Percentiles rank a stretch among this genome's conserved stretches.
Evolutionary conservation across 2,797 vertebrate species (phyloP).

Genomic region (Acanthurus leucopareius): DNA sequence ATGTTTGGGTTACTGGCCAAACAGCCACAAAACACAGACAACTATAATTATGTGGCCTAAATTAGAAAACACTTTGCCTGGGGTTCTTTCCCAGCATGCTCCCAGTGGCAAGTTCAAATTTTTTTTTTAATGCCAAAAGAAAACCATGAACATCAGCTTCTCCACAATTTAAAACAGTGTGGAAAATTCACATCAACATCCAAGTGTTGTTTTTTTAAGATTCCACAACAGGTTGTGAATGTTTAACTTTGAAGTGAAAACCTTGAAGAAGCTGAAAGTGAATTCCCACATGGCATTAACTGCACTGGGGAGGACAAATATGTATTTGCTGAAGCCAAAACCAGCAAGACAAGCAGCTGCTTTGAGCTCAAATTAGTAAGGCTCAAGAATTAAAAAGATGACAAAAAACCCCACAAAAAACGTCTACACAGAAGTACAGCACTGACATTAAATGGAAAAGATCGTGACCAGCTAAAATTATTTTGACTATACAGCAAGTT

Average conservation of each 20-base stretch:
- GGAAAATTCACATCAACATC: not conserved
- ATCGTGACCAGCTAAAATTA: not conserved
- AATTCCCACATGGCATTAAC: not conserved
- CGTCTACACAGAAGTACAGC: not conserved
- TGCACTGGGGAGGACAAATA: not conserved
- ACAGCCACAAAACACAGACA: not conserved
- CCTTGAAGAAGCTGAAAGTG: not conserved
- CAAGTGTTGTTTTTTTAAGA: not conserved
- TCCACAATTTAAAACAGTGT: constrained; percentile 2
- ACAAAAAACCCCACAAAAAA: too few relatives aligned
- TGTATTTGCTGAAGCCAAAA: constrained; percentile 13
- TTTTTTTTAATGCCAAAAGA: constrained; percentile 18
- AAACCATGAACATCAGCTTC: constrained; percentile 12
- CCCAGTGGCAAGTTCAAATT: constrained; percentile 33
- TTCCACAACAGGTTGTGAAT: not conserved
- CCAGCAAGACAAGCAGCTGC: not conserved
- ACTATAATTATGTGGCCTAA: constrained; percentile 30
- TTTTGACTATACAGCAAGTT: not conserved
- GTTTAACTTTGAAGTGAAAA: constrained; percentile 4
- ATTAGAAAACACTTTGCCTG: constrained; percentile 23
- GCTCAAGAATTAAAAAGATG: too few relatives aligned
- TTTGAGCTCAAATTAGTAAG: constrained; percentile 23
- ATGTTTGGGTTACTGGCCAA: constrained; percentile 11
- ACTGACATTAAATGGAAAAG: not conserved
- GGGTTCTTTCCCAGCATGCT: constrained; percentile 19